Base-by-base conservation (phyloP, 2,888 invertebrate genomes). In the Dorcus hopei region DNA sequence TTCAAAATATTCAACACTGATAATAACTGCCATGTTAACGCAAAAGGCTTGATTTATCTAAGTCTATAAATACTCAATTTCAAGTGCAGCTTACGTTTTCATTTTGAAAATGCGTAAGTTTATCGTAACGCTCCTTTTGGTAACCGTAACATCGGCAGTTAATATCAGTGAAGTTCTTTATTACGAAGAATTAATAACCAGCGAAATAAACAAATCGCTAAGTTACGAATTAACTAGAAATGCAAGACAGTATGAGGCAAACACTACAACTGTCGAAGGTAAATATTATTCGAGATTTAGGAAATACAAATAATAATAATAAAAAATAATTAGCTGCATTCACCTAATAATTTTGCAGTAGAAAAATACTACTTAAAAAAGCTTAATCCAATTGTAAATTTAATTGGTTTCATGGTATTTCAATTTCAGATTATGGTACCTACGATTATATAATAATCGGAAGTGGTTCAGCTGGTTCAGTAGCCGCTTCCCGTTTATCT, bases 401-500 rank as follows among this genome's bases (percentile, higher is more conserved):
- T 1, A 14, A 26, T 4, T 26, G 26, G 5, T 26, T 26, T 5
- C 5, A 5, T 4, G 5, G 5, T 26, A 26, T 26, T 26, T 26
- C 26, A 11, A 9, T 61, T 61, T 14, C 40, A 61, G 63, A 55
- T 50, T 53, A 14, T n/a, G 61, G 61, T 38, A 38, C 49, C 3
- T 63, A 38, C 49, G 63, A 63, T 54, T 59, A 59, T 38, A 45
- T 61, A 9, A 42, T 63, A 8, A 45, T 63, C 9, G 63, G 63
- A 8, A 41, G 53, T 39, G 61, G 61, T 41, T 53, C 59, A 40
- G 52, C 51, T 43, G 61, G 61, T 3, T 19, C 58, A 38, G 52
- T 54, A 11, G 2, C 59, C 11, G 61, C 61, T 11, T 23, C 49
- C n/a, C 51, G 61, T 11, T 42, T 61, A 6, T 42, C 59, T 23